phyloP scores from a whole-genome alignment of 2,113 vertebrate species.

The Cyanoderma ruficeps region DNA sequence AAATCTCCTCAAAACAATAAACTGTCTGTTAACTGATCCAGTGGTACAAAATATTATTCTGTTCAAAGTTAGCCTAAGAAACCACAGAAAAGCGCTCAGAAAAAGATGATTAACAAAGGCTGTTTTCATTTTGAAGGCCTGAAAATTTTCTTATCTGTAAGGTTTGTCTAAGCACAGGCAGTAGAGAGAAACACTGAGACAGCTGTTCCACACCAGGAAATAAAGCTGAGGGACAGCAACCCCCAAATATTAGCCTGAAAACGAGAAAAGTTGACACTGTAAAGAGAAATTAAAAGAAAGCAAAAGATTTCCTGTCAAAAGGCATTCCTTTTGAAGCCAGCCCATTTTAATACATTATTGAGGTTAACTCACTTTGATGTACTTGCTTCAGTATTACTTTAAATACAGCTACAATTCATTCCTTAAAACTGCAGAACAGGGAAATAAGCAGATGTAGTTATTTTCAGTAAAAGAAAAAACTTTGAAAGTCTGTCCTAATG shows the following conservation, averaged over 20 bases:
- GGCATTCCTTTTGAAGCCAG: neutral
- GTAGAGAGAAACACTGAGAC: neutral
- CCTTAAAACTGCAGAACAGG: neutral
- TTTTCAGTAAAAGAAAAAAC: neutral
- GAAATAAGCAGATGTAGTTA: neutral
- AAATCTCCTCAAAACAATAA: neutral
- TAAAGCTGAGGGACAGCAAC: neutral
- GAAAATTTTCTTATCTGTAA: neutral
- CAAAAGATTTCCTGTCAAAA: neutral
- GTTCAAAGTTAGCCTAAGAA: neutral
- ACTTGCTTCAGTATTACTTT: neutral
- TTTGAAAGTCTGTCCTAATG: neutral
- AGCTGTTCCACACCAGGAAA: neutral
- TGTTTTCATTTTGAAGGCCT: constrained; percentile 21
- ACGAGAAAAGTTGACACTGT: neutral
- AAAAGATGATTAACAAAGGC: constrained; percentile 28
- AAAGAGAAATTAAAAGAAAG: neutral
- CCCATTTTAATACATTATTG: neutral
- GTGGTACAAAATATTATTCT: neutral
- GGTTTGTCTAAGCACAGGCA: neutral
- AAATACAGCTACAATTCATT: neutral
- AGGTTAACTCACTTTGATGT: neutral
- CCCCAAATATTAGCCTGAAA: neutral
- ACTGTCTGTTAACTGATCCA: neutral
- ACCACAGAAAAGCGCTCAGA: neutral